phyloP scores from a whole-genome alignment of 30 jellyfish, hydroid and myxozoan species.

The Clytia hemisphaerica region DNA sequence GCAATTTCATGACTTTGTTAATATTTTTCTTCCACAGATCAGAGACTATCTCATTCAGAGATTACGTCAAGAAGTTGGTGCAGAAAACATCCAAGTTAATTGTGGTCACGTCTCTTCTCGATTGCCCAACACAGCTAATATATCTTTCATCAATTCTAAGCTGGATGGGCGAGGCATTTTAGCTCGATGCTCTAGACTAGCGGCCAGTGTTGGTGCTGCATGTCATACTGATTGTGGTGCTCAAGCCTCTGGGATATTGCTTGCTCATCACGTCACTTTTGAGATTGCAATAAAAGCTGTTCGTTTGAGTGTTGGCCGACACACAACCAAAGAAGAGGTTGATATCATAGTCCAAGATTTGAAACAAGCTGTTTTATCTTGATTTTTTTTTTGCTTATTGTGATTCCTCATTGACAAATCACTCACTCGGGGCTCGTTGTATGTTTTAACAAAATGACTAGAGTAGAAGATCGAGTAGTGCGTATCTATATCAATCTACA shows the following conservation, averaged over 20 bases:
- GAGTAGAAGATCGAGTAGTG: too few species aligned
- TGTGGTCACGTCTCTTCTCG: too few species aligned
- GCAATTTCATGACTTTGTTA: background rate
- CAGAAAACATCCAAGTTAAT: too few species aligned
- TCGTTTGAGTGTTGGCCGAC: conserved; percentile 84
- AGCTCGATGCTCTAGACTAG: conserved; percentile 33
- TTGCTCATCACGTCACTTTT: conserved; percentile 77
- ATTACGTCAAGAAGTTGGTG: conserved; percentile 33
- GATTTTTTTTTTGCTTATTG: too few species aligned
- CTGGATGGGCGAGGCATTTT: conserved; percentile 52
- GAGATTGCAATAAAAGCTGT: conserved; percentile 67
- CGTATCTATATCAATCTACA: too few species aligned
- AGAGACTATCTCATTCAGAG: conserved; percentile 51
- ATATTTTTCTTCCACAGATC: conserved; percentile 21
- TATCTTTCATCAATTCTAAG: conserved; percentile 45
- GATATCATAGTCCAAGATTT: conserved; percentile 63
- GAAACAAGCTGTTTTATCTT: conserved; percentile 13
- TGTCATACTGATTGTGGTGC: conserved; percentile 76
- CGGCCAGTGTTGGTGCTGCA: conserved; percentile 99
- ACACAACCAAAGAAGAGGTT: conserved; percentile 61
- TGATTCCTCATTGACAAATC: too few species aligned
- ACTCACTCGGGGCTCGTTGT: too few species aligned
- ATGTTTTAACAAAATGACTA: too few species aligned
- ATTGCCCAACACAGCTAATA: conserved; percentile 86
- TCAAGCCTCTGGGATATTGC: conserved; percentile 60